A percentile compares a stretch with the other conserved stretches of the same genome.
phyloP scores from a whole-genome alignment of 1,140 invertebrate species.

The Drosophila arawakana region DNA sequence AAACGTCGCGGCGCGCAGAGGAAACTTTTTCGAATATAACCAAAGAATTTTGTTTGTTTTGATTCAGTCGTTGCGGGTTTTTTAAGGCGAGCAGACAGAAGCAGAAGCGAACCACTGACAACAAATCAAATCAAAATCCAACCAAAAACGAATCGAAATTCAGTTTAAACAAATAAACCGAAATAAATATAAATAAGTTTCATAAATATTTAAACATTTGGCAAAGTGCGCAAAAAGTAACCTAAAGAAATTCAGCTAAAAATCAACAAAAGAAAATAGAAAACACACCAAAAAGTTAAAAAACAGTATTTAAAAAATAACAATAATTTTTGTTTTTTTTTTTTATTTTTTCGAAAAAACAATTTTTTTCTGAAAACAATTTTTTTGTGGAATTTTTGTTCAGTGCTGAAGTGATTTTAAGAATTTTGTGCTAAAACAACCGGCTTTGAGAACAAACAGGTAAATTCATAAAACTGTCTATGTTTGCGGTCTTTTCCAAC shows the following conservation, averaged over 20 bases:
- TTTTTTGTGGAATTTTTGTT: conserved; percentile 15
- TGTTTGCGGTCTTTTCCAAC: conserved; percentile 2
- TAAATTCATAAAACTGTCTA: conserved; percentile 14
- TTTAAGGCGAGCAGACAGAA: conserved; percentile 66
- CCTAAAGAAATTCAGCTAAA: background rate
- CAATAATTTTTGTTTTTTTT: background rate
- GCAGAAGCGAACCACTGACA: conserved; percentile 30
- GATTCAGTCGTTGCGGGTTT: conserved; percentile 84
- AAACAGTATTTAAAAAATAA: conserved; percentile 1
- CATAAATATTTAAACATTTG: conserved; percentile 27
- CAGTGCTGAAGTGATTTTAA: conserved; percentile 8
- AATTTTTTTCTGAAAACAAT: background rate
- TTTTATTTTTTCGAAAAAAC: background rate
- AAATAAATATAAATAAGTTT: conserved; percentile 7
- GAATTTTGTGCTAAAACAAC: conserved; percentile 1
- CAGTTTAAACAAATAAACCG: conserved; percentile 23
- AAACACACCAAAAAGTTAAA: background rate
- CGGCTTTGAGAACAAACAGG: background rate
- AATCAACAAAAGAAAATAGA: conserved; percentile 6
- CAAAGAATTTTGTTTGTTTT: conserved; percentile 83
- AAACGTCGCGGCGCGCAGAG: conserved; percentile 33
- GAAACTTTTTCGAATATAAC: conserved; percentile 75
- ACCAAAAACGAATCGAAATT: background rate
- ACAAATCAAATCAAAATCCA: conserved; percentile 5
- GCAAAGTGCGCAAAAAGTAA: conserved; percentile 7